phyloP scores from a whole-genome alignment of 2,888 invertebrate genomes.

The Arge pagana region DNA sequence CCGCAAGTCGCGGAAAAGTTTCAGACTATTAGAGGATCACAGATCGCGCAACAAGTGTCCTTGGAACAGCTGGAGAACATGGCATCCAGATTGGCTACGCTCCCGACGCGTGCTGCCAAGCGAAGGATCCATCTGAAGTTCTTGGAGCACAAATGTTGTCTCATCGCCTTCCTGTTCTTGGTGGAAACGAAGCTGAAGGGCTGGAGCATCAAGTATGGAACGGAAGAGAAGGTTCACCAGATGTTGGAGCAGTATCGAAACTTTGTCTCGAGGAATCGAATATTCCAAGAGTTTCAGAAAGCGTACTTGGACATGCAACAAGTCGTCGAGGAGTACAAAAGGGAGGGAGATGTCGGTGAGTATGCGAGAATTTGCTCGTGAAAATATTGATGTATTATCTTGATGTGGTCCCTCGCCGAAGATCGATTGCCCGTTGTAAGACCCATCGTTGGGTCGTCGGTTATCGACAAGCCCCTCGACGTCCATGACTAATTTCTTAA shows the following conservation, averaged over 20 bases:
- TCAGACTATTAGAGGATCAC: slow-evolving; percentile 71
- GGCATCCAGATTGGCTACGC: slow-evolving; percentile 74
- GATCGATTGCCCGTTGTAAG: too few species aligned
- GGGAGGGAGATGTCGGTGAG: slow-evolving; percentile 80
- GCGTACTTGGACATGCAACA: slow-evolving; percentile 91
- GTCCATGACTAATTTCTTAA: not conserved
- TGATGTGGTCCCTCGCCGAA: too few species aligned
- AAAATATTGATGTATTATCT: not conserved
- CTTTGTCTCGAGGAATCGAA: slow-evolving; percentile 90
- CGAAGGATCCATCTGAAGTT: slow-evolving; percentile 85
- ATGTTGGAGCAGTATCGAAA: slow-evolving; percentile 88
- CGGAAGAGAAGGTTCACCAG: slow-evolving; percentile 79
- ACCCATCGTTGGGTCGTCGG: too few species aligned
- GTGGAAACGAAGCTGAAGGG: slow-evolving; percentile 86
- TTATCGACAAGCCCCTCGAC: too few species aligned
- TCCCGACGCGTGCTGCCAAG: slow-evolving; percentile 78
- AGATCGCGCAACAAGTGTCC: slow-evolving; percentile 73
- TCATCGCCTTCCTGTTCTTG: slow-evolving; percentile 88
- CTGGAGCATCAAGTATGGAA: slow-evolving; percentile 90
- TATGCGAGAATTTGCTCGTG: too few species aligned
- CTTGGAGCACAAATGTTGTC: slow-evolving; percentile 90
- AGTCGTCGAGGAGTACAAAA: slow-evolving; percentile 87
- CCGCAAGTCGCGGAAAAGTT: slow-evolving; percentile 80
- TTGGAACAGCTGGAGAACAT: slow-evolving; percentile 82
- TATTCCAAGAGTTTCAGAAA: slow-evolving; percentile 92